Evolutionary conservation across 2,888 invertebrate species (phyloP).

Genomic region (Cephus spinipes): DNA sequence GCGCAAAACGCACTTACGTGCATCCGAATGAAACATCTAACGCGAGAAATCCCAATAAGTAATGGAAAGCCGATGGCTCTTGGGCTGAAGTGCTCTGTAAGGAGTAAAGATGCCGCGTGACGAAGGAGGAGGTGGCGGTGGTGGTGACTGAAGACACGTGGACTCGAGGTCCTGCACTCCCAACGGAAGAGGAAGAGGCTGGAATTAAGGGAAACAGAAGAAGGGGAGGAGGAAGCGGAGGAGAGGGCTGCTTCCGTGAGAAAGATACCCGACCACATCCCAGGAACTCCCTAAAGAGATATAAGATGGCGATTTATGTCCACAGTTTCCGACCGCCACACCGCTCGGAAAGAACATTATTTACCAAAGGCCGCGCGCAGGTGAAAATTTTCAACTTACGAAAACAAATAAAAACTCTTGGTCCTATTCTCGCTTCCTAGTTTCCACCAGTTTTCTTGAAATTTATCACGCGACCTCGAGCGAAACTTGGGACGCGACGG

Average conservation of each 20-base stretch:
- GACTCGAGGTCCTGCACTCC: not conserved
- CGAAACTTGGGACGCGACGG: no score
- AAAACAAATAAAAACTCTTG: slow-evolving; percentile 2
- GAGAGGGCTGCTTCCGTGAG: slow-evolving; percentile 4
- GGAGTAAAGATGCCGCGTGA: slow-evolving; percentile 28
- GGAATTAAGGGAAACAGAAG: not conserved
- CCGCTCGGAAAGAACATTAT: slow-evolving; percentile 38
- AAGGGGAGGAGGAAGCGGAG: slow-evolving; percentile 1
- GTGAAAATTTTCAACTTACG: not conserved
- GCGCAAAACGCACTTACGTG: not conserved
- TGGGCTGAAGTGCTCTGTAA: slow-evolving; percentile 30
- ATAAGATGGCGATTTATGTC: slow-evolving; percentile 49
- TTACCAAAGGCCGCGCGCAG: slow-evolving; percentile 24
- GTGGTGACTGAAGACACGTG: no score
- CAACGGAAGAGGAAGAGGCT: not conserved
- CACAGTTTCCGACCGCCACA: slow-evolving; percentile 34
- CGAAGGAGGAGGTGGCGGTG: not conserved
- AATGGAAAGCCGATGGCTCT: not conserved
- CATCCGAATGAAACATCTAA: not conserved
- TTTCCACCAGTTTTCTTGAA: no score
- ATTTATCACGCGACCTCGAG: no score
- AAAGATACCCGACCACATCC: slow-evolving; percentile 28
- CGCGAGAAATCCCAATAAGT: slow-evolving; percentile 9
- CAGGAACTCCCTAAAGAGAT: slow-evolving; percentile 40
- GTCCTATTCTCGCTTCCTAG: slow-evolving; percentile 5